Base-by-base conservation (phyloP, 2,797 vertebrate species). In the Dromococcyx pavoninus region DNA sequence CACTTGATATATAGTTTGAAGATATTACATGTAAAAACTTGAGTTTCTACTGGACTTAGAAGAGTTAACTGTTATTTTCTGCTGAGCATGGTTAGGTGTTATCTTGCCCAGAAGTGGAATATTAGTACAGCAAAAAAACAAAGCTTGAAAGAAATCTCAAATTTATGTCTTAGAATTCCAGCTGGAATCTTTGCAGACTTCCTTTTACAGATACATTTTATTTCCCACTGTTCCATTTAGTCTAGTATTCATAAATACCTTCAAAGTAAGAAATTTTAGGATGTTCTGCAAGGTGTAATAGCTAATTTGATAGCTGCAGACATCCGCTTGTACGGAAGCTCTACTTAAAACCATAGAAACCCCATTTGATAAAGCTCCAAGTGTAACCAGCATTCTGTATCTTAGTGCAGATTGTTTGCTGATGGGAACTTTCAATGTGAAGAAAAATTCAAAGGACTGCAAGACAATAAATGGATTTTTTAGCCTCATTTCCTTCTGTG, bases 1-100 rank as follows among this genome's bases (percentile, higher is more conserved):
- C 0, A 3, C 4, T 50, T 44, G 16, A 14, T 3, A 11, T 0
- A 33, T 3, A 44, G 27, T 23, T 1, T 13, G 1, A 19, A 37
- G 57, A 17, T 7, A 17, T 17, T 23, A n/a, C 17, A 17, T 1
- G 8, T 3, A 5, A 10, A 9, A 60, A 39, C 10, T 2, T 66
- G n/a, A n/a, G 35, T 37, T 70, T 28, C 70, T 58, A 0, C 4
- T 37, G 33, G 32, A 33, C 60, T 27, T 41, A 17, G 9, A 5
- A 41, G 8, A 46, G n/a, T 46, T 23, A 39, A 21, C 9, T 33
- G 46, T 30, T 22, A 2, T 2, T 71, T 43, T 37, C 58, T 44
- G 4, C 54, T 19, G 1, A 33, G 32, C 56, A 71, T 79, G 32
- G 56, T 30, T 35, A 10, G 41, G 44, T 30, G 22, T 14, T 23